A percentile compares a stretch with the other conserved stretches of the same genome.
Conservation (phyloP, 2,797 vertebrate species). For the Clarias fuscus region DNA sequence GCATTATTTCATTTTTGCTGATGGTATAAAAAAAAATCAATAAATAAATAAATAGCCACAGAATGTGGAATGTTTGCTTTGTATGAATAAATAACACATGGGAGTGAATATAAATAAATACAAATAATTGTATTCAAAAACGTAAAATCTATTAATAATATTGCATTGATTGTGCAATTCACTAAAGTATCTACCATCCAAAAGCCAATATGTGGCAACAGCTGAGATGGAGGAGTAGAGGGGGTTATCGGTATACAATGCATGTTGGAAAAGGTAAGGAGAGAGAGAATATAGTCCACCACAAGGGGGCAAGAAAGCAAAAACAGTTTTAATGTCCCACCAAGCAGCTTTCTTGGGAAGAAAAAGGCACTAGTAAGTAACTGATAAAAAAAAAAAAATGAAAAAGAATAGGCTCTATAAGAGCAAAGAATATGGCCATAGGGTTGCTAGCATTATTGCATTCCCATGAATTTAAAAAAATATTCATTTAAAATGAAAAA, state of each 20-base stretch:
- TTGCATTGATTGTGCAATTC: conserved; percentile 99
- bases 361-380: conserved; percentile 99
- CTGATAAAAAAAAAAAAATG: conserved; percentile 64
- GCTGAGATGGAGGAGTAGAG: conserved; percentile 71
- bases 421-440: conserved; percentile 70
- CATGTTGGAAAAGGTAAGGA: conserved; percentile 69
- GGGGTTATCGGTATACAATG: conserved; percentile 56
- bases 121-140: conserved; percentile 73
- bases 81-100: conserved; percentile 90
- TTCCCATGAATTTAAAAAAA: conserved; percentile 37
- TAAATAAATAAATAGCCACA: conserved; percentile 97
- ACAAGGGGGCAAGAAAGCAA: conserved; percentile 54
- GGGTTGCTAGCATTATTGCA: conserved; percentile 48
- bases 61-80: conserved; percentile 84
- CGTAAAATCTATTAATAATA: conserved; percentile 78
- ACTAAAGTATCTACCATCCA: conserved; percentile 79
- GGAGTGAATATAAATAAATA: conserved; percentile 72
- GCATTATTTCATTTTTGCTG: conserved; percentile 57
- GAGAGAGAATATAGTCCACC: conserved; percentile 72
- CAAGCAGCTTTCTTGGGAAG: conserved; percentile 85
- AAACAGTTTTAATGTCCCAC: conserved; percentile 18
- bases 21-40: conserved; percentile 71
- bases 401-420: conserved; percentile 85
- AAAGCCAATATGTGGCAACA: conserved; percentile 70
- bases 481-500: conserved; percentile 59